Evolutionary conservation across 2,797 vertebrate genomes (phyloP), one percentile per base, ranked within the genome.

Genomic region (Myoxocephalus aenaeus): DNA sequence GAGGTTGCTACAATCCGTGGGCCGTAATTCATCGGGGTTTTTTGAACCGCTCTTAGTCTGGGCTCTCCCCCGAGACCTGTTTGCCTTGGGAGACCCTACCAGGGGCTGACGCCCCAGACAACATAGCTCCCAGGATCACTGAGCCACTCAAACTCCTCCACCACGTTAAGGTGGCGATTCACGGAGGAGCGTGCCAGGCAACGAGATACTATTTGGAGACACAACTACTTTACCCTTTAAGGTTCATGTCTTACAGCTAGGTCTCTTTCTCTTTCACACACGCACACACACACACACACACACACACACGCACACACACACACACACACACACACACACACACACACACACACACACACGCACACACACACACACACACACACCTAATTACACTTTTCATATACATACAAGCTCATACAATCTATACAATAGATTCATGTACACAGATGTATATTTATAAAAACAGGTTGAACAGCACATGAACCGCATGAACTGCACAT

Each of bases 191-290:
- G n/a, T 93, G 87, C 87, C 75, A 70, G 77, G 90, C 88, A 92
- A 90, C 87, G 69, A 77, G 77, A 80, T 38, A 48, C 54, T 87
- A 82, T 87, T 89, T 90, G 73, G 68, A 88, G 84, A 82, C 51
- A 68, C 82, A 89, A 89, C 57, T 77, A 71, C 50, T 79, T 84
- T 61, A 77, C 79, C 72, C 82, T 89, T 87, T 86, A 85, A 73
- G 87, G 85, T 82, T 73, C 65, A 88, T 51, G 79, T 77, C 62
- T 14, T 42, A 42, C 12, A 42, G 13, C 40, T 36, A 9, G 14
- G 54, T 18, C n/a, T 36, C 20, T n/a, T 29, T 61, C 42, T 34
- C 12, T 18, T 25, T 5, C 11, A 2, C 5, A 2, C 22, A 53
- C 50, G 5, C n/a, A 51, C 10, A 38, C 32, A 32, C 32, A 15